A percentile compares a stretch with the other conserved stretches of the same genome.
Evolutionary conservation across 1,140 invertebrate genomes (phyloP).

Genomic region (Aricia agestis): DNA sequence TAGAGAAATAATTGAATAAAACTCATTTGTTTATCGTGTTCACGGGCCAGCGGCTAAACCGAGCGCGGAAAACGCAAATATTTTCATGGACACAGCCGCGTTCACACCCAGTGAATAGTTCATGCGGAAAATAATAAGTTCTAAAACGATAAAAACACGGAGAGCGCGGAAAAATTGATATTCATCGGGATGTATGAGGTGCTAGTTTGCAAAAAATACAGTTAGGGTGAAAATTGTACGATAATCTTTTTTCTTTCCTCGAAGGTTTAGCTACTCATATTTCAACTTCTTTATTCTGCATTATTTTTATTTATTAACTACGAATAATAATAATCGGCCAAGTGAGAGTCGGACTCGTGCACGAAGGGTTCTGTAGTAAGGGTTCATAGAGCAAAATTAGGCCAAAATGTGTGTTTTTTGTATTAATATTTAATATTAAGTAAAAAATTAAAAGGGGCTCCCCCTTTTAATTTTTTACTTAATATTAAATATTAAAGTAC

Average conservation of each 20-base stretch:
- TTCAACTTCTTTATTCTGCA: background rate
- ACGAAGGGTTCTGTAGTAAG: no score
- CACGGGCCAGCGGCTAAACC: background rate
- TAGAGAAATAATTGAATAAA: constrained; percentile 1
- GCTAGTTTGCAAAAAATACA: background rate
- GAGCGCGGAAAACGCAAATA: background rate
- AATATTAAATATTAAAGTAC: no score
- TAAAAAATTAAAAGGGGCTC: no score
- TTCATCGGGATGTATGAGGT: background rate
- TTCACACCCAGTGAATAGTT: background rate
- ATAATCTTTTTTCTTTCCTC: background rate
- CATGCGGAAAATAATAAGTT: constrained; percentile 3
- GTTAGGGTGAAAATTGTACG: background rate
- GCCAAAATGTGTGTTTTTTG: no score
- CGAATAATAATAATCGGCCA: no score
- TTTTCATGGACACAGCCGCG: background rate
- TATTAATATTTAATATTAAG: no score
- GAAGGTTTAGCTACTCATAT: background rate
- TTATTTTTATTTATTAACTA: background rate
- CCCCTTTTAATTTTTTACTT: no score
- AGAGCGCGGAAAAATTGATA: background rate
- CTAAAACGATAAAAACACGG: constrained; percentile 1
- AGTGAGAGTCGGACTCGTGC: no score
- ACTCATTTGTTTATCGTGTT: background rate
- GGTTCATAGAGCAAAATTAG: no score